Evolutionary conservation across 2,888 invertebrate species (phyloP).

Genomic region (Callimorpha dominula): DNA sequence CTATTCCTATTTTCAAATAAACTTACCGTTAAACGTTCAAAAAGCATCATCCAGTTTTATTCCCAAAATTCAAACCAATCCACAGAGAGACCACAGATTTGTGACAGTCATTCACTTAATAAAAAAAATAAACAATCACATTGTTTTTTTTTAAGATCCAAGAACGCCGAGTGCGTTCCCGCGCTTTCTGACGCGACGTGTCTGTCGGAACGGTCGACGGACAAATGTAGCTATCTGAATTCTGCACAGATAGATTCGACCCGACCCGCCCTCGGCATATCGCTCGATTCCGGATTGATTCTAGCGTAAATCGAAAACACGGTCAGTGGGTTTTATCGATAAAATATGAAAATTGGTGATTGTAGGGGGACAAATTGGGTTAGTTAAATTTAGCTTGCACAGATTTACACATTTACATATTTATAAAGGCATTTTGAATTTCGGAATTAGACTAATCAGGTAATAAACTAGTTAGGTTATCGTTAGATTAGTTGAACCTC

Average conservation of each 20-base stretch:
- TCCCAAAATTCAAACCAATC: slow-evolving; percentile 39
- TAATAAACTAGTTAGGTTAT: not conserved
- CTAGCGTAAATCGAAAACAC: slow-evolving; percentile 43
- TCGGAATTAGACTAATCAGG: not conserved
- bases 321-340: slow-evolving; percentile 48
- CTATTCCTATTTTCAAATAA: slow-evolving; percentile 16
- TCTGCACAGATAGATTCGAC: slow-evolving; percentile 50
- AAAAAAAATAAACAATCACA: slow-evolving; percentile 52
- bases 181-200: slow-evolving; percentile 50
- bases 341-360: slow-evolving; percentile 52
- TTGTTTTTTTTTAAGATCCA: slow-evolving; percentile 42
- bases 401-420: slow-evolving; percentile 3
- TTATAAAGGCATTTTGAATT: not conserved
- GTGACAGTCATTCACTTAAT: slow-evolving; percentile 45
- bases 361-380: slow-evolving; percentile 44
- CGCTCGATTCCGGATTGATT: slow-evolving; percentile 52
- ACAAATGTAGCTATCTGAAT: slow-evolving; percentile 51
- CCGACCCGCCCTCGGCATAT: slow-evolving; percentile 54
- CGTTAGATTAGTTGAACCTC: not conserved
- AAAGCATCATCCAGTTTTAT: slow-evolving; percentile 39
- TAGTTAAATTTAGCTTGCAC: slow-evolving; percentile 35
- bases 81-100: slow-evolving; percentile 47
- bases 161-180: slow-evolving; percentile 40
- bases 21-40: slow-evolving; percentile 42
- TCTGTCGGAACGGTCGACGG: slow-evolving; percentile 46